phyloP scores from a whole-genome alignment of 2,113 vertebrate genomes.

The Antechinus stuartii region DNA sequence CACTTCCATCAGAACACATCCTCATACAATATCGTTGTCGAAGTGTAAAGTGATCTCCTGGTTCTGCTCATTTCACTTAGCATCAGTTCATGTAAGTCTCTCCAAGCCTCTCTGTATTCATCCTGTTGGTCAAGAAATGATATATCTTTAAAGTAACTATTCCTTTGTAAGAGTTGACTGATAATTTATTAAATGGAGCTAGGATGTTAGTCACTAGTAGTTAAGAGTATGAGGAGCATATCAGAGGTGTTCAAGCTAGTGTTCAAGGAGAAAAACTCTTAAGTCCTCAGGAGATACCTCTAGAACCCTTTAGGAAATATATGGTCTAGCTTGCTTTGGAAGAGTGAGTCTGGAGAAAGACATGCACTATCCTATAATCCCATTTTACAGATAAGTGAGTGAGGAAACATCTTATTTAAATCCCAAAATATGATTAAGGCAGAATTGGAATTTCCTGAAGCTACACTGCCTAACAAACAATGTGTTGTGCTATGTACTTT shows the following conservation, averaged over 20 bases:
- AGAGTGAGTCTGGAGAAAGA: neutral
- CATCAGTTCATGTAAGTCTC: no score
- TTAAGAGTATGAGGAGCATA: neutral
- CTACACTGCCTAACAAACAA: neutral
- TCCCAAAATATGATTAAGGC: conserved; percentile 7
- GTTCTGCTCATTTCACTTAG: no score
- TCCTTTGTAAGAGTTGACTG: neutral
- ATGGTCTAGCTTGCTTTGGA: neutral
- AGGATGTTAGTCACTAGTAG: neutral
- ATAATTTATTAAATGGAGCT: neutral
- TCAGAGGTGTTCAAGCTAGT: neutral
- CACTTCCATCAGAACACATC: no score
- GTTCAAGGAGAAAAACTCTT: neutral
- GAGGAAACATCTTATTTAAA: conserved; percentile 32
- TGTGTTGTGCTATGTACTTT: neutral
- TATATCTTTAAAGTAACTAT: neutral
- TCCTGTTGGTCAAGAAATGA: no score
- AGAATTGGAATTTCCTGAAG: conserved; percentile 2
- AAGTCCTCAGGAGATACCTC: neutral
- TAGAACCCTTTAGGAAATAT: neutral
- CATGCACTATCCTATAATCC: neutral
- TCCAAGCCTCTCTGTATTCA: no score
- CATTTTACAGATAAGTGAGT: conserved; percentile 9
- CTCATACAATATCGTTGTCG: no score
- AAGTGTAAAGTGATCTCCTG: no score